These are phyloP conservation scores for Oreocharis arfaki DNA, from an alignment of 2,113 vertebrate species.

Conservation along the genomic window DNA sequence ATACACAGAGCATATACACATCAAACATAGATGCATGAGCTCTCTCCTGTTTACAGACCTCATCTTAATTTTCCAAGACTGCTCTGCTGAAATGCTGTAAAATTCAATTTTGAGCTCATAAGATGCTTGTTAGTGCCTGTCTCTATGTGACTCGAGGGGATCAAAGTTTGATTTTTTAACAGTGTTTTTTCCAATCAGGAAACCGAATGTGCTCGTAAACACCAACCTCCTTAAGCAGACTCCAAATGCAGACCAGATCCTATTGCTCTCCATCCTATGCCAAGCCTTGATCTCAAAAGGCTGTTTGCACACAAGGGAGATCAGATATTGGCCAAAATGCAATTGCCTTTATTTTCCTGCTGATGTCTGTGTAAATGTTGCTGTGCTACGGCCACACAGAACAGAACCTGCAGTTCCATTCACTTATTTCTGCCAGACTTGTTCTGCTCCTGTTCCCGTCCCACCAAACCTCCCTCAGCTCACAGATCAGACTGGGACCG, in stretches of 20 bases:
- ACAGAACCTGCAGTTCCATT: not conserved
- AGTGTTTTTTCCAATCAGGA: not conserved
- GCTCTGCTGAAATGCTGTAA: not conserved
- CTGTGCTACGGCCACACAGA: not conserved
- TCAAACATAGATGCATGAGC: fast-evolving
- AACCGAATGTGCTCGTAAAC: not conserved
- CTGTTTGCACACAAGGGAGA: not conserved
- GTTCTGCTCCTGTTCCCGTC: not conserved
- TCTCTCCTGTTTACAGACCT: not conserved
- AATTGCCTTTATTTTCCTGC: not conserved
- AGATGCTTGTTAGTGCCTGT: slow-evolving; percentile 13
- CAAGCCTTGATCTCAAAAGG: not conserved
- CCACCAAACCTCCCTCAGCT: not conserved
- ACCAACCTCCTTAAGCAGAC: not conserved
- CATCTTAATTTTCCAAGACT: not conserved
- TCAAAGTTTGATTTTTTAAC: slow-evolving; percentile 18
- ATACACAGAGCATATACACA: fast-evolving
- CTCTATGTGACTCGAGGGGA: not conserved
- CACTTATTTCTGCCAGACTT: not conserved
- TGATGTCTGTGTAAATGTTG: not conserved
- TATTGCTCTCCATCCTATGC: fast-evolving
- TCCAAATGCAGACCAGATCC: not conserved
- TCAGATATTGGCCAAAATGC: not conserved
- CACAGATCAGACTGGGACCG: fast-evolving
- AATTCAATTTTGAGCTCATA: slow-evolving; percentile 20